These are phyloP conservation scores for Saturnia japonica DNA, from an alignment of 2,888 invertebrate genomes.

Conservation along the genomic window DNA sequence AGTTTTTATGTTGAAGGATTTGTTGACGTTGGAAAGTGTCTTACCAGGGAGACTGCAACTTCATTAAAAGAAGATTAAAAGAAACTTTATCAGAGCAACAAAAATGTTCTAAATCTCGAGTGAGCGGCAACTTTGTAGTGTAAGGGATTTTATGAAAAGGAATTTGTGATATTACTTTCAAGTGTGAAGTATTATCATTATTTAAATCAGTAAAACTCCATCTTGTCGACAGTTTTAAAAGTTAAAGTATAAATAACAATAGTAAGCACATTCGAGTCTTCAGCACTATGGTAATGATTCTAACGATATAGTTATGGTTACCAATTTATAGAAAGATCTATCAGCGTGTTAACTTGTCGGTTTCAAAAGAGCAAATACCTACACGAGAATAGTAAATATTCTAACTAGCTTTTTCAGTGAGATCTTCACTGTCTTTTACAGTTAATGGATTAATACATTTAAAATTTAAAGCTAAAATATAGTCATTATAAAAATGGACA, in stretches of 20 bases:
- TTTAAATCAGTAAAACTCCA: not conserved
- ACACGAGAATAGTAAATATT: not conserved
- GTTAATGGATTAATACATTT: not conserved
- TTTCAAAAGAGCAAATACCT: not conserved
- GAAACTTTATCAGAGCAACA: constrained; percentile 56
- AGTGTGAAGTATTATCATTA: not conserved
- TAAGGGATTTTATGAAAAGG: constrained; percentile 48
- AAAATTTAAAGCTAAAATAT: not conserved
- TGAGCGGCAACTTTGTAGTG: constrained; percentile 29
- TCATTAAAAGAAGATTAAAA: constrained; percentile 73
- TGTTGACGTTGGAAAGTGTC: constrained; percentile 50
- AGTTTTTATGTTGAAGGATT: constrained; percentile 37
- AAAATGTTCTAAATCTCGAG: constrained; percentile 48
- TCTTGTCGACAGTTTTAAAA: not conserved
- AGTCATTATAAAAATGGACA: not conserved
- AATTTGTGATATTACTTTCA: constrained; percentile 32
- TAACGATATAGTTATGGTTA: no score
- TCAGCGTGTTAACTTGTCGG: not conserved
- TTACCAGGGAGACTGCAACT: constrained; percentile 59
- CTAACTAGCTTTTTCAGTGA: not conserved
- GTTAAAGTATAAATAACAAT: not conserved
- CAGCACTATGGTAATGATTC: no score
- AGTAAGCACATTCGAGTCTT: not conserved
- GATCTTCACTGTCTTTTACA: not conserved
- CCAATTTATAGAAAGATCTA: no score